Evolutionary conservation across 2,113 vertebrate species (phyloP).

Genomic region (Hyaena hyaena): DNA sequence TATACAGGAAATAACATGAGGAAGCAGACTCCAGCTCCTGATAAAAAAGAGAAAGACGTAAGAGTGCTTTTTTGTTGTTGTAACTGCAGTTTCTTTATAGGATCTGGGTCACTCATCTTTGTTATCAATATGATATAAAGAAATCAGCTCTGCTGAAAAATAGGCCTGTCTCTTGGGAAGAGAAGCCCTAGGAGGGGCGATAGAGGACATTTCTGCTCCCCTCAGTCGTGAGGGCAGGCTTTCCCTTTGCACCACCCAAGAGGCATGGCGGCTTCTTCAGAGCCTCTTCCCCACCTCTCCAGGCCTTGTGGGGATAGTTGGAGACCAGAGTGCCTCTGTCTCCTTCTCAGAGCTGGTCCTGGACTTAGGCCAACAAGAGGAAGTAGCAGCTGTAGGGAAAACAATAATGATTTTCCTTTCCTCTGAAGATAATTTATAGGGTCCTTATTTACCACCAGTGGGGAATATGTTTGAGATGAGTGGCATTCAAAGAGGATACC

Average conservation of each 20-base stretch:
- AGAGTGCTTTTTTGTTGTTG: conserved; percentile 77
- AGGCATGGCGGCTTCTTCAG: not conserved
- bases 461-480: not conserved
- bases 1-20: conserved; percentile 99
- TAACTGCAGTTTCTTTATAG: not conserved
- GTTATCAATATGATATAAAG: not conserved
- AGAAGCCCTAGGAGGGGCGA: not conserved
- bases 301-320: not conserved
- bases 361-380: not conserved
- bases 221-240: not conserved
- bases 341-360: not conserved
- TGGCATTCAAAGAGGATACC: not conserved
- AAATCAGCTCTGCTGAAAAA: not conserved
- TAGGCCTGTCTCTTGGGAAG: not conserved
- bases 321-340: not conserved
- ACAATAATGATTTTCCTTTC: not conserved
- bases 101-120: not conserved
- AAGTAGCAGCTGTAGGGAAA: not conserved
- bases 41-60: conserved; percentile 99
- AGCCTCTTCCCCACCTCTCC: not conserved
- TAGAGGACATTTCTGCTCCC: not conserved
- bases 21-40: conserved; percentile 96
- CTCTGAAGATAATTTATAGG: not conserved
- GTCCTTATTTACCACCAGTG: not conserved
- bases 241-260: not conserved